Conservation (phyloP, 2,113 vertebrate species). For the Tupaia chinensis region DNA sequence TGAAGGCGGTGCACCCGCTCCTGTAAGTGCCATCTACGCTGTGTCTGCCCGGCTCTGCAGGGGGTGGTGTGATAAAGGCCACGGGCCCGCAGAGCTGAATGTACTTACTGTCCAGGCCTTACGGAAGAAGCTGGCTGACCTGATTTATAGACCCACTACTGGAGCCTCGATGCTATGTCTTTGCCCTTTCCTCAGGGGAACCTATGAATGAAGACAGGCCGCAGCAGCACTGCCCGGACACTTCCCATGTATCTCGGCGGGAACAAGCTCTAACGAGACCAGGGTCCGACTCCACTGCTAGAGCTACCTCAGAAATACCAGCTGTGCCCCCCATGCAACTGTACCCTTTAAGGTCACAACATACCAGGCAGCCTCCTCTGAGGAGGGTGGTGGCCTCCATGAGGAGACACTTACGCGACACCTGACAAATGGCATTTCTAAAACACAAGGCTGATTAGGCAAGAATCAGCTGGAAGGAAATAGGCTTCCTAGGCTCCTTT, state of each 20-base stretch:
- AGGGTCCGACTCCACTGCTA: background rate
- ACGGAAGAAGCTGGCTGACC: background rate
- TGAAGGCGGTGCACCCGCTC: background rate
- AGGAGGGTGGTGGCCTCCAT: background rate
- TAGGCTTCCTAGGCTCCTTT: background rate
- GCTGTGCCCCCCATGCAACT: background rate
- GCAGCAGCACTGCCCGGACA: background rate
- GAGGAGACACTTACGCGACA: too few species aligned
- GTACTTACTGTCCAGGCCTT: background rate
- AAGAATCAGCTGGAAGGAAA: background rate
- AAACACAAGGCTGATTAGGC: background rate
- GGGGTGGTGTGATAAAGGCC: background rate
- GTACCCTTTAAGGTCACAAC: background rate
- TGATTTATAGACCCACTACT: background rate
- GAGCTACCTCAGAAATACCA: background rate
- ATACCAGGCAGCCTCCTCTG: background rate
- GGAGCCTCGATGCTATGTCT: background rate
- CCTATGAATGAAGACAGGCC: background rate
- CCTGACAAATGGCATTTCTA: background rate
- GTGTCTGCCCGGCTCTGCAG: fast-evolving
- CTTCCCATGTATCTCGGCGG: fast-evolving
- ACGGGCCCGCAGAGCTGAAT: background rate
- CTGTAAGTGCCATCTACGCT: fast-evolving
- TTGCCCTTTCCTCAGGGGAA: fast-evolving
- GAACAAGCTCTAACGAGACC: fast-evolving